phyloP scores from a whole-genome alignment of 2,888 invertebrate species.

The Anorthoa munda region DNA sequence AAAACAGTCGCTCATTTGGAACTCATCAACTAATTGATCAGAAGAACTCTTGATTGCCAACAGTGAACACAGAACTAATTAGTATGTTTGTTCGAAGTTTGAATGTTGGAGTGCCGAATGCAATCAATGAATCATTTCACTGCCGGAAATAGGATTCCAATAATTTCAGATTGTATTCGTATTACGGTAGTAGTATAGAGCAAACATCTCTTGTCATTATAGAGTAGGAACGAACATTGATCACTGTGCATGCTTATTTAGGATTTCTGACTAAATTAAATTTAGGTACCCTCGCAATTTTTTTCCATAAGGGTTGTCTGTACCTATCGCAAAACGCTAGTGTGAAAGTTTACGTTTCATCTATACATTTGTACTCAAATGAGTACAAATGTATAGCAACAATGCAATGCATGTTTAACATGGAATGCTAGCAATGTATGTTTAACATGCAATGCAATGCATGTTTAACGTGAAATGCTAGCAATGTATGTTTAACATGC shows the following conservation, averaged over 20 bases:
- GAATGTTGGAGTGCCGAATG: constrained; percentile 15
- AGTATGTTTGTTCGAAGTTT: constrained; percentile 44
- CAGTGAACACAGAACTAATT: constrained; percentile 37
- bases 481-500: too few relatives aligned
- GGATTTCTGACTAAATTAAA: neutral
- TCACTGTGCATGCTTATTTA: neutral
- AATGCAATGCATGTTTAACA: too few relatives aligned
- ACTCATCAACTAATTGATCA: constrained; percentile 50
- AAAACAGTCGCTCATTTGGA: constrained; percentile 24
- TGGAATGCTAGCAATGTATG: too few relatives aligned
- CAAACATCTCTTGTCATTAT: neutral
- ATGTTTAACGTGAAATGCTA: too few relatives aligned
- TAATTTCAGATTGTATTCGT: neutral
- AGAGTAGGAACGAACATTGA: too few relatives aligned
- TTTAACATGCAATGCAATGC: too few relatives aligned
- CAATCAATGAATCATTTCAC: constrained; percentile 31
- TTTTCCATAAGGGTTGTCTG: too few relatives aligned
- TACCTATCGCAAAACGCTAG: too few relatives aligned
- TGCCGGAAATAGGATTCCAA: neutral
- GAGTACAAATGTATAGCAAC: too few relatives aligned
- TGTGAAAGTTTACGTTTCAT: too few relatives aligned
- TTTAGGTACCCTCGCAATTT: too few relatives aligned
- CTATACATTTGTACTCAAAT: too few relatives aligned
- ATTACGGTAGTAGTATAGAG: neutral
- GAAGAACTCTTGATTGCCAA: constrained; percentile 22